These are phyloP conservation scores for Coenonympha glycerion DNA, from an alignment of 2,888 invertebrate species.

Conservation along the genomic window DNA sequence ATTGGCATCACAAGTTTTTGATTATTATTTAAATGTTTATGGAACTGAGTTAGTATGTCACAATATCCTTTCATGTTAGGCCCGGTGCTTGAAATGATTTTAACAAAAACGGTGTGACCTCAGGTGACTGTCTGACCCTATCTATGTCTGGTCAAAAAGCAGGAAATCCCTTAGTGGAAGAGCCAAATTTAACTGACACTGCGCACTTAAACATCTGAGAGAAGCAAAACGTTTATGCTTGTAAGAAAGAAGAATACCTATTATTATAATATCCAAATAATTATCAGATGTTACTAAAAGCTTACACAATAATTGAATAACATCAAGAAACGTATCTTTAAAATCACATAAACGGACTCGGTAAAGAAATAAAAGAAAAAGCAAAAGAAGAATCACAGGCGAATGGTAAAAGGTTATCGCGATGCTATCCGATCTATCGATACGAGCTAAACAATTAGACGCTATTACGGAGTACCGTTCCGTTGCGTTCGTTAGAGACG, in stretches of 20 bases:
- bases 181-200: too few species aligned
- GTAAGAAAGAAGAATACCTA: neutral
- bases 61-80: too few species aligned
- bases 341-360: constrained; percentile 7
- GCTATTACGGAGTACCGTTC: constrained; percentile 60
- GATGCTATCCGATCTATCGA: constrained; percentile 40
- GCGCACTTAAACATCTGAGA: too few species aligned
- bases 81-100: too few species aligned
- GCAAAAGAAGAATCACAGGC: constrained; percentile 26
- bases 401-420: constrained; percentile 37
- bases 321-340: constrained; percentile 3
- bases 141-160: too few species aligned
- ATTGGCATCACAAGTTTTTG: too few species aligned
- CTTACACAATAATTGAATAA: constrained; percentile 7
- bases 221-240: neutral
- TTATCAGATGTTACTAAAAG: neutral
- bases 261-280: neutral
- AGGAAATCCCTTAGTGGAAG: too few species aligned
- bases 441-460: constrained; percentile 67
- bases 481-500: constrained; percentile 25
- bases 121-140: too few species aligned
- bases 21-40: too few species aligned
- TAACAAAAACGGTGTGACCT: too few species aligned
- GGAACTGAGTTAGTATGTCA: too few species aligned
- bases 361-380: neutral